phyloP scores from a whole-genome alignment of 2,113 vertebrate species.

The Hyla sarda region DNA sequence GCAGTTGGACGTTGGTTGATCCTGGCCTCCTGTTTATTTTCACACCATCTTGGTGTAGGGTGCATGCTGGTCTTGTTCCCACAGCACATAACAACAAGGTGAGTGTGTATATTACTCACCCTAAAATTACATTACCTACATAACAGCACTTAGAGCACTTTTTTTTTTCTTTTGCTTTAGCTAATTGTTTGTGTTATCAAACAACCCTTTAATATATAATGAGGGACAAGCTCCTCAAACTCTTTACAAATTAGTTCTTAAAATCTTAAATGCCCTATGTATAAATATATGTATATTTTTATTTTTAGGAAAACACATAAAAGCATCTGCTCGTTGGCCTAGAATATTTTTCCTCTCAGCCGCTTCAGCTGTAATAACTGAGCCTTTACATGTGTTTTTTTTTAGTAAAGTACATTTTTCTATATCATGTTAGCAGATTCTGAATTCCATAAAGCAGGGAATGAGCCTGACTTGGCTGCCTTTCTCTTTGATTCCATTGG shows the following conservation, averaged over 20 bases:
- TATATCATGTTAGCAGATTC: constrained; percentile 43
- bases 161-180: too few relatives aligned
- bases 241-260: too few relatives aligned
- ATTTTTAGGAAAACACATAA: neutral
- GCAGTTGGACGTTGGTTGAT: too few relatives aligned
- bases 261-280: neutral
- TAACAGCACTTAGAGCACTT: too few relatives aligned
- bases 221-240: neutral
- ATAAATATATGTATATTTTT: neutral
- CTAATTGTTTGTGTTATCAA: neutral
- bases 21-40: too few relatives aligned
- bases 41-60: too few relatives aligned
- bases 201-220: neutral
- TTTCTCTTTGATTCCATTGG: constrained; percentile 52
- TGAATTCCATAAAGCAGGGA: constrained; percentile 38
- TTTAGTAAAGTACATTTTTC: constrained; percentile 22
- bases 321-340: neutral
- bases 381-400: neutral
- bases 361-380: neutral
- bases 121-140: too few relatives aligned
- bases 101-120: too few relatives aligned
- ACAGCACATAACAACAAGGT: too few relatives aligned
- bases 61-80: too few relatives aligned
- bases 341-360: neutral
- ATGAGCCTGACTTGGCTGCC: constrained; percentile 40